Base-by-base conservation (phyloP, 2,797 vertebrate genomes). In the Microctenopoma stevenorrisi region DNA sequence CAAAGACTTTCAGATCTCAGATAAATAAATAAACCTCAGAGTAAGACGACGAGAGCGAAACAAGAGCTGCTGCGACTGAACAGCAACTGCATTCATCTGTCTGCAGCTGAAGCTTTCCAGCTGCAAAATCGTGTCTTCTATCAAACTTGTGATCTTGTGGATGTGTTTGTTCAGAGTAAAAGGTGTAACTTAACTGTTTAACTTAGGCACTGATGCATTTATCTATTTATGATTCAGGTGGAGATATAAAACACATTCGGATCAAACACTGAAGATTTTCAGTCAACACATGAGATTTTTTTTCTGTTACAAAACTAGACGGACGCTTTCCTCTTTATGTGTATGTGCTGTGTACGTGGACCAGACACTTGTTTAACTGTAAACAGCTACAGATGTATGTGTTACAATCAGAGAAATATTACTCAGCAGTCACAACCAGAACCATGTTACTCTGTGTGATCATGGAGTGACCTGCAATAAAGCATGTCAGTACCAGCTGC, bases 391-490 rank as follows among this genome's bases (percentile, higher is more conserved):
- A 65, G 58, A 5, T 11, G 59, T 64, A n/a, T 52, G 68, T 64
- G 14, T 61, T 37, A 42, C 64, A 30, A 58, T 1, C 15, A 46
- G 26, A 47, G 14, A 66, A 26, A 40, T 60, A 53, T 51, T 3
- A 50, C 22, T 18, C 18, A 18, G 18, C 18, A 18, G 18, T 4
- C 25, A 25, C 18, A 28, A 56, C 48, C 64, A 68, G 69, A 46
- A 30, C 18, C 63, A 72, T 22, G 26, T 55, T 16, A 33, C 72
- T n/a, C 52, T 78, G 60, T 62, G 40, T 60, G n/a, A 76, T 51
- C 44, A n/a, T 55, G 40, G 78, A 81, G 69, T 69, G 84, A 85
- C 68, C 77, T 84, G 82, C 81, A 88, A 86, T 89, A 85, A 88
- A 88, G 77, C 79, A 68, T 47, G 80, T 81, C 79, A 47, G 46